These are phyloP conservation scores for Drosophila lutescens DNA, from an alignment of 2,888 invertebrate genomes.

Conservation along the genomic window DNA sequence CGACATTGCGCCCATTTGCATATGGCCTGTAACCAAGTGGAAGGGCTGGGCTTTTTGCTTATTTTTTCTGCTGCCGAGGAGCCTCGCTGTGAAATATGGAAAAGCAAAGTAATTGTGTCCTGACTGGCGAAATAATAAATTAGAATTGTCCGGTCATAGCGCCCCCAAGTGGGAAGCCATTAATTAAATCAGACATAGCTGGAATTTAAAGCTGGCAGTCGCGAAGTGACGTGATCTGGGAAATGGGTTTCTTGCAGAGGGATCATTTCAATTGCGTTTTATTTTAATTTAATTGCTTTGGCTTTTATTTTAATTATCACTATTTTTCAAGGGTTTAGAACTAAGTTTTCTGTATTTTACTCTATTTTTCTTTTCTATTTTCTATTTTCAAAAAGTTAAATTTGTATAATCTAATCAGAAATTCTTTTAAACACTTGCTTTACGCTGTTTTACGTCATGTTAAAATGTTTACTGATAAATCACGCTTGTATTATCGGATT, in stretches of 20 bases:
- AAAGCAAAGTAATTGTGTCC: constrained; percentile 48
- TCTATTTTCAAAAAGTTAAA: not conserved
- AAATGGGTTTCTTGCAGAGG: not conserved
- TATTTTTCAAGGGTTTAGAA: too few species aligned
- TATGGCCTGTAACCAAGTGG: constrained; percentile 9
- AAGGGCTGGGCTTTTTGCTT: constrained; percentile 21
- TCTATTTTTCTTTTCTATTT: not conserved
- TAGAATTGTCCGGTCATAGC: constrained; percentile 36
- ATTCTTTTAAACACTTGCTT: constrained; percentile 2
- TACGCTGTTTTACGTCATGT: not conserved
- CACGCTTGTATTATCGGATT: constrained; percentile 1
- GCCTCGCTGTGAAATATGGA: constrained; percentile 36
- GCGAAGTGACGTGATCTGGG: constrained; percentile 23
- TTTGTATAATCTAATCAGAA: not conserved
- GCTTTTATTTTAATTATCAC: not conserved
- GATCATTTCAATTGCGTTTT: not conserved
- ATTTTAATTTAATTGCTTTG: not conserved
- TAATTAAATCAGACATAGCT: constrained; percentile 34
- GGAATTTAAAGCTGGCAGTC: constrained; percentile 21
- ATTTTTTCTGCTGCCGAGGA: not conserved
- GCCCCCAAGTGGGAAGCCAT: constrained; percentile 34
- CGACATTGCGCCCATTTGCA: constrained; percentile 34
- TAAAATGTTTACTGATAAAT: constrained; percentile 18
- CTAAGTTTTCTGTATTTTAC: too few species aligned
- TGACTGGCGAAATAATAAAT: constrained; percentile 50